These are phyloP conservation scores for Lymantria dispar DNA, from an alignment of 2,888 invertebrate species.

Conservation along the genomic window DNA sequence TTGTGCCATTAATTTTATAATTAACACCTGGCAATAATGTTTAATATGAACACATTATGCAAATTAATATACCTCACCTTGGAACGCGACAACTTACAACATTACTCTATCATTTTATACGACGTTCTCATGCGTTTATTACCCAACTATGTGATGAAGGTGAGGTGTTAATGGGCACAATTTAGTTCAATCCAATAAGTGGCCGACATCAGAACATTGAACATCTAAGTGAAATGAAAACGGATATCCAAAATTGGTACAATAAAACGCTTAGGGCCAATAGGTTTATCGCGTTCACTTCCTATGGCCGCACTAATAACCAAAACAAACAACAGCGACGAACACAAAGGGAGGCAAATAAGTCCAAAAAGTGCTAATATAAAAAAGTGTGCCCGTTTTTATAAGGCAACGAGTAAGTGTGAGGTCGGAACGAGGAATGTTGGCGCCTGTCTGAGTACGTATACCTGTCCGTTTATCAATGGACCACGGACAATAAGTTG, in stretches of 20 bases:
- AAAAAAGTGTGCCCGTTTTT: conserved; percentile 80
- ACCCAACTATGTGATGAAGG: conserved; percentile 19
- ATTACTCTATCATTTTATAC: conserved; percentile 22
- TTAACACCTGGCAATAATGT: conserved; percentile 56
- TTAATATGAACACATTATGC: conserved; percentile 38
- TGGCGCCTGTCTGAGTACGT: conserved; percentile 82
- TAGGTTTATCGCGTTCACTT: conserved; percentile 79
- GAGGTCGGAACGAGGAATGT: conserved; percentile 81
- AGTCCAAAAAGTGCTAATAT: conserved; percentile 78
- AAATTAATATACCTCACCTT: conserved; percentile 30
- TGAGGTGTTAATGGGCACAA: conserved; percentile 64
- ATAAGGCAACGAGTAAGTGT: conserved; percentile 77
- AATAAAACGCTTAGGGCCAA: conserved; percentile 80
- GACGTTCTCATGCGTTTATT: conserved; percentile 35
- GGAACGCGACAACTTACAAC: conserved; percentile 27
- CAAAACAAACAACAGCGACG: conserved; percentile 77
- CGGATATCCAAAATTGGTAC: conserved; percentile 76
- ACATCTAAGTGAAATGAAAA: conserved; percentile 52
- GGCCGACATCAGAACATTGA: conserved; percentile 40
- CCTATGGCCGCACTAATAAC: conserved; percentile 78
- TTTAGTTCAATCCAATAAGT: conserved; percentile 46
- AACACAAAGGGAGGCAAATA: conserved; percentile 77
- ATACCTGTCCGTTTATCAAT: conserved; percentile 83
- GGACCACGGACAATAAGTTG: conserved; percentile 73
- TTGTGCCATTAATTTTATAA: conserved; percentile 55